phyloP scores from a whole-genome alignment of 2,888 invertebrate species.

The Zaprionus lineosus region DNA sequence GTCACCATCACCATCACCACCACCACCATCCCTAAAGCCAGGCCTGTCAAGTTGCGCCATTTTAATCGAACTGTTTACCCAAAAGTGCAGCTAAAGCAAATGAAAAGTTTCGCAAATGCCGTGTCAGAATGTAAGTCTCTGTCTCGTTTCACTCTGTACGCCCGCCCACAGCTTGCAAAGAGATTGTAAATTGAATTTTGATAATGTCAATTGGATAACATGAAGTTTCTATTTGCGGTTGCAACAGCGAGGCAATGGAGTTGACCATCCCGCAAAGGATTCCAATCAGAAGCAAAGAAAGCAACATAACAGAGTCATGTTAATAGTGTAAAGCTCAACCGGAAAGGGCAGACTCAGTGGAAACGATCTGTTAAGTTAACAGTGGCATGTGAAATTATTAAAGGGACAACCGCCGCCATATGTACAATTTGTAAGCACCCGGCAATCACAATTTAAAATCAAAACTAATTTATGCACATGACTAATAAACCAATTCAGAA shows the following conservation, averaged over 20 bases:
- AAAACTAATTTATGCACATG: conserved; percentile 56
- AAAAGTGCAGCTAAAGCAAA: conserved; percentile 73
- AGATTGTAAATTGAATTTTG: conserved; percentile 76
- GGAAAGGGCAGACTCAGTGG: not conserved
- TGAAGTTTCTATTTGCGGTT: conserved; percentile 61
- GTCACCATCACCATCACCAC: not conserved
- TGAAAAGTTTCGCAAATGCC: conserved; percentile 66
- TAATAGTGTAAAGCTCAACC: conserved; percentile 3
- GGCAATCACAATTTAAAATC: conserved; percentile 36
- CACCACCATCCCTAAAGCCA: not conserved
- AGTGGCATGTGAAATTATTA: conserved; percentile 13
- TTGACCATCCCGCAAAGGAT: not conserved
- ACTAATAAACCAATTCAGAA: conserved; percentile 48
- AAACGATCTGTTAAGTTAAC: conserved; percentile 2
- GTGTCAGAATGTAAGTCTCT: conserved; percentile 41
- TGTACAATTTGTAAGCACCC: conserved; percentile 35
- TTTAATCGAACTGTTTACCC: conserved; percentile 75
- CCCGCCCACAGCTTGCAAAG: not conserved
- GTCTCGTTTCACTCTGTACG: not conserved
- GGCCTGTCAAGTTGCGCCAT: conserved; percentile 54
- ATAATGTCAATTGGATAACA: conserved; percentile 69
- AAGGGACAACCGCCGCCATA: conserved; percentile 42
- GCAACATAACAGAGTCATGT: conserved; percentile 5
- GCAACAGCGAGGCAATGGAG: conserved; percentile 12
- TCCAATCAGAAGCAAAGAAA: not conserved